Conservation (phyloP, 2,888 invertebrate genomes). For the Drosophila helvetica region DNA sequence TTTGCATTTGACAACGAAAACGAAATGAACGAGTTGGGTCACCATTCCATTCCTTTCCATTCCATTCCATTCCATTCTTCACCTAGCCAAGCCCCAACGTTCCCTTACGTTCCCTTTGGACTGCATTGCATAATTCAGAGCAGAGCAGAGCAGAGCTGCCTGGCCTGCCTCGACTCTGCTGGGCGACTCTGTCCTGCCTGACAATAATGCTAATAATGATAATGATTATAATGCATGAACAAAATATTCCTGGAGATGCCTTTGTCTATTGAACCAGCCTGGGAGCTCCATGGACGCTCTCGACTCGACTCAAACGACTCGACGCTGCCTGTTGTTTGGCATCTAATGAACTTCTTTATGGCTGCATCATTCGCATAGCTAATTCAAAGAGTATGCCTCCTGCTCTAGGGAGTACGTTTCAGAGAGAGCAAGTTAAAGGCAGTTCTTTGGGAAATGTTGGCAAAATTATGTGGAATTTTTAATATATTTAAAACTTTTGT, state of each 20-base stretch:
- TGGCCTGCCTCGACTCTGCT: background rate
- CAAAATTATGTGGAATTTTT: background rate
- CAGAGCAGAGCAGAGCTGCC: background rate
- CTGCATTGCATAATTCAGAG: constrained; percentile 50
- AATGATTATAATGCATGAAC: constrained; percentile 51
- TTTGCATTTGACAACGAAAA: constrained; percentile 67
- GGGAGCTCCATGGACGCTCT: background rate
- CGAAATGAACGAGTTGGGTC: constrained; percentile 52
- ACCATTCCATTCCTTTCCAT: constrained; percentile 16
- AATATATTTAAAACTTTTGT: background rate
- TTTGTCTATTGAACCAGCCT: constrained; percentile 45
- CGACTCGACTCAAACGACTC: background rate
- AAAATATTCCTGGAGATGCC: constrained; percentile 44
- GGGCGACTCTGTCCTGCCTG: constrained; percentile 44
- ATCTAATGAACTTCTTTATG: constrained; percentile 46
- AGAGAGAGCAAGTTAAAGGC: background rate
- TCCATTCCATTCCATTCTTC: constrained; percentile 17
- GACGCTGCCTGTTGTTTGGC: constrained; percentile 16
- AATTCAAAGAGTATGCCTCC: constrained; percentile 16
- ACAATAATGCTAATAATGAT: constrained; percentile 74
- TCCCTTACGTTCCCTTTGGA: constrained; percentile 3
- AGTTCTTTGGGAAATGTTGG: background rate
- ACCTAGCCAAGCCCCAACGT: constrained; percentile 7
- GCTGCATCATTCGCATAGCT: constrained; percentile 39
- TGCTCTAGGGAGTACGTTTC: background rate